Evolutionary conservation across 2,113 vertebrate genomes (phyloP).

Genomic region (Oryzias celebensis): DNA sequence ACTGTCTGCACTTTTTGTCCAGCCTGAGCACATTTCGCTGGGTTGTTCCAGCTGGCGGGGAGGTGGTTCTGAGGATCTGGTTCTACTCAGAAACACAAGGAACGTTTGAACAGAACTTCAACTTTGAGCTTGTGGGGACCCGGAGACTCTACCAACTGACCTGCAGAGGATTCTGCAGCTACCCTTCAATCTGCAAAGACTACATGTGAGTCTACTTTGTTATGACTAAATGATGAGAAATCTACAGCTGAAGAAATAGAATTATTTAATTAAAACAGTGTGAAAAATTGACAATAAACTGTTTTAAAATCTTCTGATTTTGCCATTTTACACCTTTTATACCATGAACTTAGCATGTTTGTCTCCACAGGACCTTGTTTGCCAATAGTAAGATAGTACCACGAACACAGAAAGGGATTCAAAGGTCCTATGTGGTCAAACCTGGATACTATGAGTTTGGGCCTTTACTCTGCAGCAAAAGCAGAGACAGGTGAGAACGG

Average conservation of each 20-base stretch:
- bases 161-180: slow-evolving; percentile 81
- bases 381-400: slow-evolving; percentile 69
- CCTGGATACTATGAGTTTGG: slow-evolving; percentile 84
- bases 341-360: not conserved
- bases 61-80: slow-evolving; percentile 77
- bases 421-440: slow-evolving; percentile 81
- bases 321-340: not conserved
- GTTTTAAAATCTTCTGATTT: not conserved
- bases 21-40: slow-evolving; percentile 83
- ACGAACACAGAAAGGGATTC: slow-evolving; percentile 65
- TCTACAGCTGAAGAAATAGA: too few species aligned
- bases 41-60: slow-evolving; percentile 78
- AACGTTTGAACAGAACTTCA: slow-evolving; percentile 81
- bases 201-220: slow-evolving; percentile 77
- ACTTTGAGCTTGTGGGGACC: slow-evolving; percentile 86
- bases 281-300: not conserved
- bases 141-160: slow-evolving; percentile 78
- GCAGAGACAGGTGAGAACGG: slow-evolving; percentile 82
- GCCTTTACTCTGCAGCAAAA: slow-evolving; percentile 88
- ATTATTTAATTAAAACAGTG: not conserved
- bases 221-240: not conserved
- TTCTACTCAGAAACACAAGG: slow-evolving; percentile 78
- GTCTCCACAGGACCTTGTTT: slow-evolving; percentile 78
- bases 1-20: slow-evolving; percentile 1
- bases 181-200: slow-evolving; percentile 83